These are phyloP conservation scores for Scaptomyza flava DNA, from an alignment of 2,888 invertebrate genomes.

Conservation along the genomic window DNA sequence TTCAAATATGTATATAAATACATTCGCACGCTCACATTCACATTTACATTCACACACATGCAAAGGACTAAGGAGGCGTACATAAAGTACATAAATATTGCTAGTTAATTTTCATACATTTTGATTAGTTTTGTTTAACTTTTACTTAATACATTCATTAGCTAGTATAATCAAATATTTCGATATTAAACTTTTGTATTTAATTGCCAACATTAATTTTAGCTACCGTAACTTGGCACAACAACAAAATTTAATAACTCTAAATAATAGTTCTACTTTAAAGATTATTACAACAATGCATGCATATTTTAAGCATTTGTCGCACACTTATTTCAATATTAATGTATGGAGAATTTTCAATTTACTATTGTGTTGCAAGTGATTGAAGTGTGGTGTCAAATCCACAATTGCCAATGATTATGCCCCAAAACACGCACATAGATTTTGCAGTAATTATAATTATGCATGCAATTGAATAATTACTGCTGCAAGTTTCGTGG, in stretches of 20 bases:
- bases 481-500: background rate
- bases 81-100: constrained; percentile 45
- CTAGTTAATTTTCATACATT: constrained; percentile 49
- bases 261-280: constrained; percentile 29
- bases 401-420: constrained; percentile 26
- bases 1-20: constrained; percentile 6
- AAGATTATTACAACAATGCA: background rate
- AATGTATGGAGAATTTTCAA: constrained; percentile 3
- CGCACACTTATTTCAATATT: constrained; percentile 11
- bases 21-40: constrained; percentile 15
- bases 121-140: constrained; percentile 43
- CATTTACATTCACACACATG: background rate
- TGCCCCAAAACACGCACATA: constrained; percentile 12
- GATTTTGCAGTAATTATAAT: constrained; percentile 8
- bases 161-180: constrained; percentile 1
- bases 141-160: constrained; percentile 8
- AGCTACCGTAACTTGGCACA: constrained; percentile 46
- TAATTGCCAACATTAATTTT: constrained; percentile 38
- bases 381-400: constrained; percentile 12
- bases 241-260: constrained; percentile 43
- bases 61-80: constrained; percentile 35
- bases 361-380: constrained; percentile 1
- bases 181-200: constrained; percentile 38
- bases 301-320: constrained; percentile 4
- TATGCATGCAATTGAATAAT: constrained; percentile 18